Base-by-base conservation (phyloP, 2,797 vertebrate genomes). In the Thripadectes ignobilis region DNA sequence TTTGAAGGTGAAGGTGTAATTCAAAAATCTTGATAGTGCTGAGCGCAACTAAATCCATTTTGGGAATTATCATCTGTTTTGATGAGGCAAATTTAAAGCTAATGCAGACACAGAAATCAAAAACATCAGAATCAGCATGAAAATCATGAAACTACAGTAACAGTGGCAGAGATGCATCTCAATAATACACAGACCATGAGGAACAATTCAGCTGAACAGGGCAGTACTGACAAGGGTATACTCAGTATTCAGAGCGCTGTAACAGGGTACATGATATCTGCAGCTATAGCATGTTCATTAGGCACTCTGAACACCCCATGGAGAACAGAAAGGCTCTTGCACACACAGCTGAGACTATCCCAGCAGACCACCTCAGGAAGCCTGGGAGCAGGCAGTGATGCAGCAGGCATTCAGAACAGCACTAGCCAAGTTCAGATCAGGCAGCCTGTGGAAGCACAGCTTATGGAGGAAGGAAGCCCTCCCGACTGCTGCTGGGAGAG, bases 231-330 rank as follows among this genome's bases (percentile, higher is more conserved):
- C 38, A 58, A 85, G 39, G 0, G 1, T 9, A 51, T 2, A 26
- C 63, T 27, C 36, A 36, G 38, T 51, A 59, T 67, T 48, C 55
- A 9, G 67, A 87, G 59, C 7, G 26, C 49, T 79, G 68, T 34
- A 51, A 48, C 27, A 55, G 30, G 34, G 43, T 3, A 20, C 26
- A n/a, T 24, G 49, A 38, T 15, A 36, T 39, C 24, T 82, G 57
- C 41, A 65, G 63, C 45, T 24, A 12, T 0, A 32, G 21, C 0
- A 0, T 32, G 55, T 17, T 54, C 54, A 9, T 22, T 0, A 58
- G 82, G 46, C 1, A 0, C 45, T 43, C 26, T 14, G 22, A 86
- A 59, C 18, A n/a, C 8, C 8, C 52, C 24, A 9, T 0, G 5
- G 49, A 66, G 63, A 79, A 41, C 38, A 77, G 23, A 78, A 59